Conservation (phyloP, 2,113 vertebrate genomes). For the Malurus cyaneus region DNA sequence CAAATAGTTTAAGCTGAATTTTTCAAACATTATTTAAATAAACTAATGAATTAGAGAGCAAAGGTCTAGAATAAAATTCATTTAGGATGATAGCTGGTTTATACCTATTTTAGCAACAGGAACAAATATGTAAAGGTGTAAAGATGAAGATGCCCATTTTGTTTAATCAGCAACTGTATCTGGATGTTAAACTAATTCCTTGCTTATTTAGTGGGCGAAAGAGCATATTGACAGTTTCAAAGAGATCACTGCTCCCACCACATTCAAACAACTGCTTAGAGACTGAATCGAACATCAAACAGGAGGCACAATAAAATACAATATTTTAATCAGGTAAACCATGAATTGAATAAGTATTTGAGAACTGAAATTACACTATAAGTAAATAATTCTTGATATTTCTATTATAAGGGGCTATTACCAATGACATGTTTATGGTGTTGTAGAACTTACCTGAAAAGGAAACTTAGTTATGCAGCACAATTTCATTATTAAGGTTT, state of each 20-base stretch:
- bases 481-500: constrained; percentile 9
- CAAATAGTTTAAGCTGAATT: not conserved
- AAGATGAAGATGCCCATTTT: not conserved
- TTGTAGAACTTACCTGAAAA: constrained; percentile 13
- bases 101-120: not conserved
- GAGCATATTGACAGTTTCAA: not conserved
- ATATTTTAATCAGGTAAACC: not conserved
- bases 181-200: not conserved
- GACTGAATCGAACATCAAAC: not conserved
- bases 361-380: not conserved
- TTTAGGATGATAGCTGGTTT: not conserved
- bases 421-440: not conserved
- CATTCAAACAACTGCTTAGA: not conserved
- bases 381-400: not conserved
- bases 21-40: not conserved
- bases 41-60: not conserved
- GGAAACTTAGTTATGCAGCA: not conserved
- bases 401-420: not conserved
- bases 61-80: not conserved
- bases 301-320: not conserved
- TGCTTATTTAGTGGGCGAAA: not conserved
- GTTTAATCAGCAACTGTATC: not conserved
- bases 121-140: not conserved
- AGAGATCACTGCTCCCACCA: not conserved
- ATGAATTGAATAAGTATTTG: not conserved